Evolutionary conservation across 2,113 vertebrate genomes (phyloP).

Genomic region (Serilophus lunatus): DNA sequence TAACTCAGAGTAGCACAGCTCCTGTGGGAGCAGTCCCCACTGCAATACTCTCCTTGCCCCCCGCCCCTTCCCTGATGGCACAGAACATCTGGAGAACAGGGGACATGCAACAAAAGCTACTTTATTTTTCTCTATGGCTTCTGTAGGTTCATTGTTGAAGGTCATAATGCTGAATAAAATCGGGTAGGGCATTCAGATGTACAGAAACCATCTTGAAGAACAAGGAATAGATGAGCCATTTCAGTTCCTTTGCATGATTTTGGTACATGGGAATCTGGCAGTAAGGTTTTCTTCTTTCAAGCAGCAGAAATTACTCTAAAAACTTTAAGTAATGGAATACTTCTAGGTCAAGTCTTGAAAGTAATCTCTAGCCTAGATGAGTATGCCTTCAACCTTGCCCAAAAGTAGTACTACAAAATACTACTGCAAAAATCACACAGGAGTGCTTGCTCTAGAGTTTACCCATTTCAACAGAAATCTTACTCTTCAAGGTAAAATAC

Average conservation of each 20-base stretch:
- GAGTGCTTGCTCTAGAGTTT: neutral
- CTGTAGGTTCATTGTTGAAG: neutral
- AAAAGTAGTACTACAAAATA: neutral
- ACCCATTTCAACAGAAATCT: neutral
- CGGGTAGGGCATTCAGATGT: neutral
- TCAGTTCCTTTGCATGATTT: neutral
- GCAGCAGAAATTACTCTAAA: neutral
- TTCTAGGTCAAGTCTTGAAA: neutral
- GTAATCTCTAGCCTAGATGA: neutral
- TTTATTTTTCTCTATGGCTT: neutral
- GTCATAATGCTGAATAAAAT: neutral
- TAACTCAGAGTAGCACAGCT: neutral
- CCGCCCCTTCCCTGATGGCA: conserved; percentile 16
- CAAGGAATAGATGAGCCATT: neutral
- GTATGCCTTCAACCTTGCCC: neutral
- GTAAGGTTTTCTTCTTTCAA: neutral
- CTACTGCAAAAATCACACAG: neutral
- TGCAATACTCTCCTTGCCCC: conserved; percentile 12
- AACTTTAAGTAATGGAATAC: neutral
- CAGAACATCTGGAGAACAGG: conserved; percentile 39
- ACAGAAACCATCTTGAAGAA: neutral
- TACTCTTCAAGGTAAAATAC: neutral
- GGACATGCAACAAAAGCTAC: conserved; percentile 37
- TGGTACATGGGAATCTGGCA: neutral
- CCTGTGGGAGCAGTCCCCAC: conserved; percentile 44